These are phyloP conservation scores for Hyperoodon ampullatus DNA, from an alignment of 2,113 vertebrate genomes.

Conservation along the genomic window DNA sequence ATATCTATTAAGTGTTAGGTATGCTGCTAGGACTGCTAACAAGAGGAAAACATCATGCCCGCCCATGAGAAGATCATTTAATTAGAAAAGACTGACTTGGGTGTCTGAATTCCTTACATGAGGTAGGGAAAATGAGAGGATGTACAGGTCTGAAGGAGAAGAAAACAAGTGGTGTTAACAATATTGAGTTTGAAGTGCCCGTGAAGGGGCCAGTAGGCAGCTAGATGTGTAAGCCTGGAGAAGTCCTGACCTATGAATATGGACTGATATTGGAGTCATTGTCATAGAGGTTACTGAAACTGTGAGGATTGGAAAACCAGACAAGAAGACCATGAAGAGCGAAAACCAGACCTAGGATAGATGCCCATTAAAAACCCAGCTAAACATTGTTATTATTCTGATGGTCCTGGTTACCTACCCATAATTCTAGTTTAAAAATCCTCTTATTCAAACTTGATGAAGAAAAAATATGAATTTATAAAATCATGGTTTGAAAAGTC, in stretches of 20 bases:
- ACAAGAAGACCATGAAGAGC: neutral
- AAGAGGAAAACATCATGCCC: neutral
- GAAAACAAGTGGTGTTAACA: neutral
- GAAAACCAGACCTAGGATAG: neutral
- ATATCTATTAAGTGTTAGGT: neutral
- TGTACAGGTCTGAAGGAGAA: neutral
- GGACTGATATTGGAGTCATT: neutral
- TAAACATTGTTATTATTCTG: neutral
- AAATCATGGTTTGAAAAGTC: neutral
- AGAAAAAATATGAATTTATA: neutral
- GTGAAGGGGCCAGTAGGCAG: neutral
- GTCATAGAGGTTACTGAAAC: neutral
- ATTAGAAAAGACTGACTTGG: neutral
- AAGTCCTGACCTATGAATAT: neutral
- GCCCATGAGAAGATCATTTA: too few species aligned
- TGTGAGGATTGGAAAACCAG: neutral
- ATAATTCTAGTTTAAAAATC: neutral
- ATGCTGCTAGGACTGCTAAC: neutral
- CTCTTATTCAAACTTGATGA: neutral
- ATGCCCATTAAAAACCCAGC: neutral
- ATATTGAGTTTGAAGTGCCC: neutral
- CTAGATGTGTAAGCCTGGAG: neutral
- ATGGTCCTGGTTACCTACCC: neutral
- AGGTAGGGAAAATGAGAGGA: neutral
- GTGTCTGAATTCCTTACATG: neutral